Percentiles rank a stretch among this genome's conserved stretches.
Conservation (phyloP, 2,797 vertebrate genomes). For the Bucorvus abyssinicus region DNA sequence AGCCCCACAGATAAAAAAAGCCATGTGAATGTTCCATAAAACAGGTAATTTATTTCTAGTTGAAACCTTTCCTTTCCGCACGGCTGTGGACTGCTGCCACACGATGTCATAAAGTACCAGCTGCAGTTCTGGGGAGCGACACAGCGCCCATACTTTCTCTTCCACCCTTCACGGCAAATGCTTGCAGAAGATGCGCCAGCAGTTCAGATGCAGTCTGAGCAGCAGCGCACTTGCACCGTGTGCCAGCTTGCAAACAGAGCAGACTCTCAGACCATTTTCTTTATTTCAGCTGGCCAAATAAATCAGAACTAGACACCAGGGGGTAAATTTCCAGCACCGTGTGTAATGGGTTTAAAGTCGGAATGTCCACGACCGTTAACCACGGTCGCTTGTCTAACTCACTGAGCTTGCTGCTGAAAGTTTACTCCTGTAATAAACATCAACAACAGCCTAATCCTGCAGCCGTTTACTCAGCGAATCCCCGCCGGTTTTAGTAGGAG, state of each 20-base stretch:
- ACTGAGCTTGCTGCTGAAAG: neutral
- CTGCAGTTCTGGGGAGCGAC: neutral
- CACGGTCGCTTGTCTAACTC: neutral
- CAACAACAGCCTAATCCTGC: neutral
- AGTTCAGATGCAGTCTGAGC: neutral
- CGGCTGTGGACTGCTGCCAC: neutral
- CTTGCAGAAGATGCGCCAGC: slow-evolving; percentile 10
- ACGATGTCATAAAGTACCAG: neutral
- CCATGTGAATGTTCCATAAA: neutral
- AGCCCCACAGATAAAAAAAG: neutral
- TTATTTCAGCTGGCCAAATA: slow-evolving; percentile 46
- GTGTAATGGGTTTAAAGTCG: slow-evolving; percentile 6
- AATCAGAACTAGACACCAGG: slow-evolving; percentile 14
- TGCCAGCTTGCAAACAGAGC: slow-evolving; percentile 26
- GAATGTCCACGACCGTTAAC: neutral
- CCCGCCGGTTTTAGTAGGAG: neutral
- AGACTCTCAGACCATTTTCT: neutral
- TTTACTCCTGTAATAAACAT: neutral
- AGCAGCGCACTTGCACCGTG: neutral
- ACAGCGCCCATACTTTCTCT: neutral
- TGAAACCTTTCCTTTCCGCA: neutral
- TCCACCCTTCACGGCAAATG: neutral
- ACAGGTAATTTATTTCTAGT: neutral
- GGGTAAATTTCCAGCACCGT: neutral
- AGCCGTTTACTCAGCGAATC: neutral